A percentile compares a stretch with the other conserved stretches of the same genome.
Evolutionary conservation across 2,888 invertebrate genomes (phyloP).

Genomic region (Drosophila putrida): DNA sequence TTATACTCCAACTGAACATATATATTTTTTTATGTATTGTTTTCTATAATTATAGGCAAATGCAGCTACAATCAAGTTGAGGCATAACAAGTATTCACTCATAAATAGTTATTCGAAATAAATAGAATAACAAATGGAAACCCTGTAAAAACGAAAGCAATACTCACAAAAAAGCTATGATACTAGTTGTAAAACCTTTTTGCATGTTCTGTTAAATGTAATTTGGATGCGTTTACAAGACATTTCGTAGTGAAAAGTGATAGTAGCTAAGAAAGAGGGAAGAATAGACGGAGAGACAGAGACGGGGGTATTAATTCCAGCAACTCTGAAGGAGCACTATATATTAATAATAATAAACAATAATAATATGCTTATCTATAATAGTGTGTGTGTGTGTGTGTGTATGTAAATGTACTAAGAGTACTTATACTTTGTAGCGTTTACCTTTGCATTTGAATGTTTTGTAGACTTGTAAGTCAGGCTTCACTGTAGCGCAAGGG

Average conservation of each 20-base stretch:
- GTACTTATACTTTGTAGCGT: constrained; percentile 55
- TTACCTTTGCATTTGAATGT: constrained; percentile 61
- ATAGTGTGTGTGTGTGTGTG: constrained; percentile 15
- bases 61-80: constrained; percentile 62
- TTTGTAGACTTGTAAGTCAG: constrained; percentile 68
- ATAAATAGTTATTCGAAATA: constrained; percentile 33
- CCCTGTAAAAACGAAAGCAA: constrained; percentile 83
- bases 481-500: constrained; percentile 80
- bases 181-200: constrained; percentile 77
- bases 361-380: constrained; percentile 18
- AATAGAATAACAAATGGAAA: constrained; percentile 50
- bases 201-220: constrained; percentile 37
- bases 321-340: constrained; percentile 20
- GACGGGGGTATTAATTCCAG: constrained; percentile 10
- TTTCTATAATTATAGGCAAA: constrained; percentile 23
- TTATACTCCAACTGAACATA: background rate
- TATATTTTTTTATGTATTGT: background rate
- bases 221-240: constrained; percentile 59
- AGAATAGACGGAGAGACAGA: constrained; percentile 7
- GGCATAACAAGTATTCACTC: constrained; percentile 32
- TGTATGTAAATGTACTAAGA: constrained; percentile 45
- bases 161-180: constrained; percentile 85
- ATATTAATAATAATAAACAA: constrained; percentile 19
- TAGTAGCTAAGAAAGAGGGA: constrained; percentile 73
- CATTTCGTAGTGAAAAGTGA: constrained; percentile 71